Percentiles rank a stretch among this genome's conserved stretches.
Evolutionary conservation across 1,140 invertebrate genomes (phyloP).

Genomic region (Brachionus paranguensis): DNA sequence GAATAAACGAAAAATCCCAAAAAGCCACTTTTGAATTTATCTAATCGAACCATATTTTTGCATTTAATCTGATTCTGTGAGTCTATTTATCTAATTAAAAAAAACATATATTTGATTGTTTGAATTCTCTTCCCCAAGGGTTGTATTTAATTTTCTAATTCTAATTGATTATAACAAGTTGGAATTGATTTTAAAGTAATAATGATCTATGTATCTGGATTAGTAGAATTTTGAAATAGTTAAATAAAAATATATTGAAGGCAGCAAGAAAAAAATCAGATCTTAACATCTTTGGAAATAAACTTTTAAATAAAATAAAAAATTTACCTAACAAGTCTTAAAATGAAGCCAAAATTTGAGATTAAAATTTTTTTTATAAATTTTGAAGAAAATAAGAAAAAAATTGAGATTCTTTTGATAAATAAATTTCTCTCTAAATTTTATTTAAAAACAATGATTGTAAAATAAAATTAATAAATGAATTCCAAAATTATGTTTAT

Average conservation of each 20-base stretch:
- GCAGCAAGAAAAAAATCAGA: background rate
- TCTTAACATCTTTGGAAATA: no score
- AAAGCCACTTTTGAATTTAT: background rate
- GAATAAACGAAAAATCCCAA: constrained; percentile 24
- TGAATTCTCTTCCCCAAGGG: background rate
- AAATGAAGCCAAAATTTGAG: no score
- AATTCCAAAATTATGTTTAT: no score
- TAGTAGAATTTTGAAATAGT: background rate
- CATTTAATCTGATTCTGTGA: background rate
- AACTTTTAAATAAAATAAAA: no score
- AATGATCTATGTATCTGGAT: background rate
- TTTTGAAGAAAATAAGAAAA: no score
- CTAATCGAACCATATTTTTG: background rate
- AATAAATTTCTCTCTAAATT: no score
- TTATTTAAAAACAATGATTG: no score
- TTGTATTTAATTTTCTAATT: background rate
- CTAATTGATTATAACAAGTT: background rate
- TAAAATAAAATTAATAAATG: no score
- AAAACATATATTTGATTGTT: background rate
- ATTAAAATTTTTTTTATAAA: no score
- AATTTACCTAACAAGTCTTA: no score
- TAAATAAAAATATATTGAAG: background rate
- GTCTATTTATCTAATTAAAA: background rate
- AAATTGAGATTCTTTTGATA: no score
- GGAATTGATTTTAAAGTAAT: background rate